Base-by-base conservation (phyloP, 2,888 invertebrate genomes). In the Exephanes ischioxanthus region DNA sequence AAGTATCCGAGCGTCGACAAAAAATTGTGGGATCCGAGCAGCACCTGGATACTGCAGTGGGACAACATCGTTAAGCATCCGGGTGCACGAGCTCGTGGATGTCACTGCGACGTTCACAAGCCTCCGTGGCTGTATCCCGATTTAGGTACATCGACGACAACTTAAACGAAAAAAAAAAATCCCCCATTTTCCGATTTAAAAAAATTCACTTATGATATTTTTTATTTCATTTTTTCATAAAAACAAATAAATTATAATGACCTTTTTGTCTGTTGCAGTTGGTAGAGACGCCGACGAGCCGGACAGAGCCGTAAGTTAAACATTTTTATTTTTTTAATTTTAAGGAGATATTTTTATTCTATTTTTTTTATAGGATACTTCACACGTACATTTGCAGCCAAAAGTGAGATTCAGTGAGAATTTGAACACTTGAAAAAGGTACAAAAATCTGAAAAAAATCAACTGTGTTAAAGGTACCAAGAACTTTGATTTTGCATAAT, bases 41-140 rank as follows among this genome's bases (percentile, higher is more conserved):
- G 94, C 88, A 94, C 93, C 79, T 95, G 95, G 95, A 95, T 95
- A 78, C 92, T 95, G 58, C 94, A 95, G 83, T 95, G 95, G 93
- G 95, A 95, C 91, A 95, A 95, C 89, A 94, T 95, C 86, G 94
- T 95, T 55, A 94, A 94, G 81, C 94, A 94, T 90, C 94, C 95
- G 3, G 94, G 94, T 55, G 94, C 94, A 14, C 91, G 94, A 72
- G 92, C 94, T 53, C 92, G 94, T 83, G 94, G 94, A 68, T 95
- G 94, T 87, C 93, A 93, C 80, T 94, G 94, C 87, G 94, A 94
- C 85, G 90, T 94, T 71, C 94, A 94, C 87, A 93, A 93, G 87
- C 93, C 94, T 48, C 92, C 93, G 16, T 93, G 93, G 94, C 88
- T 93, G 48, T 93, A 93, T 77, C 93, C 93, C 51, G 86, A 92